Conservation (phyloP, 1,140 invertebrate genomes). For the Drosophila repletoides region DNA sequence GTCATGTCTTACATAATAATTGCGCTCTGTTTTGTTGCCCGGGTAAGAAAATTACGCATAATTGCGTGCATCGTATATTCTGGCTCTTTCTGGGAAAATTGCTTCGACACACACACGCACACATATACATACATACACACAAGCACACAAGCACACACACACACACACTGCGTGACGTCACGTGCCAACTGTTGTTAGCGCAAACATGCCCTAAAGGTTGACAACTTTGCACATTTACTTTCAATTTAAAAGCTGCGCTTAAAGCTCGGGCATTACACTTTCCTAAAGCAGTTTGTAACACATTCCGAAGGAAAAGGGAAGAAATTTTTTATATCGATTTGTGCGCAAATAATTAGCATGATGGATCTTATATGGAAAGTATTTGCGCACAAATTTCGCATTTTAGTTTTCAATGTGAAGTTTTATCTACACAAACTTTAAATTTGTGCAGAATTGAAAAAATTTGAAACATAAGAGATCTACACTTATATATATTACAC, state of each 20-base stretch:
- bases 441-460: background rate
- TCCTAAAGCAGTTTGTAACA: background rate
- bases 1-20: slow-evolving; percentile 51
- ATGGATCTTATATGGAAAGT: too few relatives aligned
- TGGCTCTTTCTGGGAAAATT: slow-evolving; percentile 54
- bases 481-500: too few relatives aligned
- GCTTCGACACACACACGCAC: slow-evolving; percentile 3
- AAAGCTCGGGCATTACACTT: background rate
- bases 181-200: slow-evolving; percentile 29
- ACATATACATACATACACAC: too few relatives aligned
- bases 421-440: too few relatives aligned
- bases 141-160: too few relatives aligned
- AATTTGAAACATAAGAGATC: too few relatives aligned
- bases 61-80: slow-evolving; percentile 40
- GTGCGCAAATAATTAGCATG: too few relatives aligned
- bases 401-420: too few relatives aligned
- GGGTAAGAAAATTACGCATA: slow-evolving; percentile 49
- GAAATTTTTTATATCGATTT: too few relatives aligned
- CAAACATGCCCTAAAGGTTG: slow-evolving; percentile 3
- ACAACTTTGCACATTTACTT: slow-evolving; percentile 11
- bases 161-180: slow-evolving; percentile 62
- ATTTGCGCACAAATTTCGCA: too few relatives aligned
- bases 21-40: background rate
- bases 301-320: too few relatives aligned
- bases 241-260: background rate